A percentile compares a stretch with the other conserved stretches of the same genome.
These are phyloP conservation scores for Ceyx cyanopectus DNA, from an alignment of 2,113 vertebrate species.

Conservation along the genomic window DNA sequence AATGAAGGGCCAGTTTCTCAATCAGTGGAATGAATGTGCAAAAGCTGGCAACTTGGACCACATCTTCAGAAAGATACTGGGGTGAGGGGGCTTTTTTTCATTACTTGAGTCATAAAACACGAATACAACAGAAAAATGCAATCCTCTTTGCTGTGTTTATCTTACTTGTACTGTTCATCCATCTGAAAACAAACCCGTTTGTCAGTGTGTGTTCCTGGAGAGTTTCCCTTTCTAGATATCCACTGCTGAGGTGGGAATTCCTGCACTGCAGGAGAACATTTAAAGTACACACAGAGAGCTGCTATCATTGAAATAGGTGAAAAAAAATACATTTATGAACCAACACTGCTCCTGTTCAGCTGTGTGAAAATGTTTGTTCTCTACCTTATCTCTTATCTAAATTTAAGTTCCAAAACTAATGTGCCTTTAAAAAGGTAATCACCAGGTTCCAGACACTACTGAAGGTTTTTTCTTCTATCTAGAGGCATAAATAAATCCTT, in stretches of 20 bases:
- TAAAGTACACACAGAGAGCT: constrained; percentile 6
- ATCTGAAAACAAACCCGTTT: neutral
- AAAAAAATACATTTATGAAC: constrained; percentile 56
- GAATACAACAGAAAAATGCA: neutral
- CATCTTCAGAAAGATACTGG: neutral
- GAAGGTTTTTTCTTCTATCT: constrained; percentile 56
- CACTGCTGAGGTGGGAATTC: neutral
- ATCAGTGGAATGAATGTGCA: neutral
- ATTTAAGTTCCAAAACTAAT: constrained; percentile 60
- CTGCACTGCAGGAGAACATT: constrained; percentile 5
- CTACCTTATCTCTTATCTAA: constrained; percentile 48
- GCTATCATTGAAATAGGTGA: constrained; percentile 9
- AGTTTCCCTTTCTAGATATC: neutral
- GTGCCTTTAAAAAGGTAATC: constrained; percentile 69
- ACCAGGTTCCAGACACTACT: constrained; percentile 44
- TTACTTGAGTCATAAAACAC: neutral
- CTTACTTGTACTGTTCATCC: neutral
- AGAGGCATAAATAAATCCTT: constrained; percentile 65
- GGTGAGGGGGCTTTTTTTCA: neutral
- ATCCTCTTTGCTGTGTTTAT: neutral
- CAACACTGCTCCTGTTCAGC: constrained; percentile 12
- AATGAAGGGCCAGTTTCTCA: neutral
- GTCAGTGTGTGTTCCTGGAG: neutral
- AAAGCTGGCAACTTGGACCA: neutral
- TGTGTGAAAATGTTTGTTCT: constrained; percentile 41